These are phyloP conservation scores for Pandemis corylana DNA, from an alignment of 2,888 invertebrate species.

Conservation along the genomic window DNA sequence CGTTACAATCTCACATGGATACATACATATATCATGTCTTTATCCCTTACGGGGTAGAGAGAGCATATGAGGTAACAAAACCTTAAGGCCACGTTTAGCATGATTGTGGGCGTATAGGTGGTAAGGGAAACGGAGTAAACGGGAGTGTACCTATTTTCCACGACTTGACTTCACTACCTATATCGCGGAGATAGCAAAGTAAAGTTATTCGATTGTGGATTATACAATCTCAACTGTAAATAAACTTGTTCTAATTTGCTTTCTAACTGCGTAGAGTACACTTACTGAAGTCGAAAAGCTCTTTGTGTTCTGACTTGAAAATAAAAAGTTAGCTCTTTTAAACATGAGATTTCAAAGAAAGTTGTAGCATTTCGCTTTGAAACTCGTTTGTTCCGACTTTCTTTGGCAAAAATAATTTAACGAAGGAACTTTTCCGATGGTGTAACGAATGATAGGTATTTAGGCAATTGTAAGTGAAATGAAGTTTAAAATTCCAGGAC, in stretches of 20 bases:
- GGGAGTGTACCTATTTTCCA: no score
- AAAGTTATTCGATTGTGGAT: not conserved
- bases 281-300: not conserved
- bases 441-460: not conserved
- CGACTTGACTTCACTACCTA: no score
- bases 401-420: not conserved
- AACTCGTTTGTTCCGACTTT: not conserved
- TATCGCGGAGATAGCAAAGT: no score
- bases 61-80: no score
- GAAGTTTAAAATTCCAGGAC: not conserved
- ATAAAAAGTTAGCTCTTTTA: not conserved
- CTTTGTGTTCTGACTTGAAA: constrained; percentile 1
- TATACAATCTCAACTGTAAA: not conserved
- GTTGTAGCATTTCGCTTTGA: not conserved
- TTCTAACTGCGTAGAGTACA: not conserved
- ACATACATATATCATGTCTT: no score
- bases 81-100: no score
- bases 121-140: no score
- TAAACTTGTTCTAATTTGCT: not conserved
- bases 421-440: not conserved
- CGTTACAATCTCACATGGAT: no score
- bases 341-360: not conserved
- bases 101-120: no score
- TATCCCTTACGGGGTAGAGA: no score
- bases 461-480: not conserved